These are phyloP conservation scores for Brachypteracias leptosomus DNA, from an alignment of 2,113 vertebrate species.

Conservation along the genomic window DNA sequence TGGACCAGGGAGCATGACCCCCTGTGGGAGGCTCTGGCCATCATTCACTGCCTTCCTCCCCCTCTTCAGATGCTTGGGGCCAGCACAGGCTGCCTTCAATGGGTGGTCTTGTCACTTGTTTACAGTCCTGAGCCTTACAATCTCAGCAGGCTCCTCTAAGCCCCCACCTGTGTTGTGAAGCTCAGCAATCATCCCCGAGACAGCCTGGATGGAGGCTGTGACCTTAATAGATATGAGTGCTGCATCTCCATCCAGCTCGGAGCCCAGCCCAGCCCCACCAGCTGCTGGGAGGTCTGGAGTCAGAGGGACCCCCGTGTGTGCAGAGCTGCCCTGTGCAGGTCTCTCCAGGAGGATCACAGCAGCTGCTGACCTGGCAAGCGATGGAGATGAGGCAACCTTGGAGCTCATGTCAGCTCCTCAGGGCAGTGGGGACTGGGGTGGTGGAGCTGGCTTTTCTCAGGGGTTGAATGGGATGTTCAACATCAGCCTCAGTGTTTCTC, in stretches of 20 bases:
- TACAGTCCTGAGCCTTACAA: neutral
- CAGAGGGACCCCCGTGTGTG: neutral
- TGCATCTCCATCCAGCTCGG: neutral
- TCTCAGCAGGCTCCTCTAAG: neutral
- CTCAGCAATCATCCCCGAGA: neutral
- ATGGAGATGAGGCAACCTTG: neutral
- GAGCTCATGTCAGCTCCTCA: neutral
- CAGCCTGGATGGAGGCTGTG: neutral
- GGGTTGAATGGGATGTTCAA: neutral
- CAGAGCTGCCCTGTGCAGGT: neutral
- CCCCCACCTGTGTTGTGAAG: neutral
- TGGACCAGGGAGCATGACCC: neutral
- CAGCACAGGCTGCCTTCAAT: neutral
- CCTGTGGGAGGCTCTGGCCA: neutral
- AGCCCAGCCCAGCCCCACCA: neutral
- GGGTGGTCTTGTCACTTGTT: constrained; percentile 52
- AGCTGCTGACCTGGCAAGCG: neutral
- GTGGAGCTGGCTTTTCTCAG: neutral
- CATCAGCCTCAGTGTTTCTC: neutral
- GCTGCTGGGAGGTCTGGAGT: neutral
- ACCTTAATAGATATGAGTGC: neutral
- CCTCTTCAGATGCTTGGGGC: neutral
- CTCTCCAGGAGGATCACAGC: neutral
- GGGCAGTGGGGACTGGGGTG: neutral
- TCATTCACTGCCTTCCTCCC: neutral